Percentiles rank a stretch among this genome's conserved stretches.
Conservation (phyloP, 2,888 invertebrate species). For the Chesias legatella region DNA sequence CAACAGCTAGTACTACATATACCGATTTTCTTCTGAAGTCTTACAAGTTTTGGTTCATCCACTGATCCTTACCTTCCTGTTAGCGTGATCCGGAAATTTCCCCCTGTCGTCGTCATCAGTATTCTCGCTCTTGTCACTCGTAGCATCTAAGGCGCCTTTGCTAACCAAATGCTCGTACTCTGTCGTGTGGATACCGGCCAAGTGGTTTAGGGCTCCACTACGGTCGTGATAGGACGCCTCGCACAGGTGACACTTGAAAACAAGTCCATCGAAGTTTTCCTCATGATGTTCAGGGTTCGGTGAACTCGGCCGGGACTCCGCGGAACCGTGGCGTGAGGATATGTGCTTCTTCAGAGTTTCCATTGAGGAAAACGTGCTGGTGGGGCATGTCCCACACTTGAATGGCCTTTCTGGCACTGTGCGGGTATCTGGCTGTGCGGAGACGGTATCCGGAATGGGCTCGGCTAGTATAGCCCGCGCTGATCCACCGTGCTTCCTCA, state of each 20-base stretch:
- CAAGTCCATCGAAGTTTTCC: slow-evolving; percentile 80
- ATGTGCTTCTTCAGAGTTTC: slow-evolving; percentile 90
- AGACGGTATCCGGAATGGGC: slow-evolving; percentile 54
- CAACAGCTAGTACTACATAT: no score
- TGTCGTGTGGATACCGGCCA: slow-evolving; percentile 85
- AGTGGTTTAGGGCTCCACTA: slow-evolving; percentile 89
- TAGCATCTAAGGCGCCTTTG: slow-evolving; percentile 85
- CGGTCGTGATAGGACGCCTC: slow-evolving; percentile 91
- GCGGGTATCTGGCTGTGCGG: slow-evolving; percentile 70
- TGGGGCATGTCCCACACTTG: slow-evolving; percentile 90
- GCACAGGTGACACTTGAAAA: slow-evolving; percentile 96
- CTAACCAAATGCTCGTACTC: slow-evolving; percentile 91
- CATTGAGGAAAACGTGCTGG: slow-evolving; percentile 89
- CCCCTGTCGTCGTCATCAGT: slow-evolving; percentile 85
- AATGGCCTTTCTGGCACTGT: slow-evolving; percentile 88
- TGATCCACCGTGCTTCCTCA: slow-evolving; percentile 88
- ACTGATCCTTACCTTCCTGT: slow-evolving; percentile 84
- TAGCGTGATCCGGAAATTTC: slow-evolving; percentile 92
- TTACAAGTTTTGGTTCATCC: no score
- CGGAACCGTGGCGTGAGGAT: slow-evolving; percentile 83
- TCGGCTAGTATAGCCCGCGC: slow-evolving; percentile 68
- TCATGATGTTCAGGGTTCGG: slow-evolving; percentile 54
- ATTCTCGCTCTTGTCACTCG: slow-evolving; percentile 83
- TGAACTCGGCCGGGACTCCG: slow-evolving; percentile 68
- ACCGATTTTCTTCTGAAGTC: no score